Evolutionary conservation across 1,140 invertebrate species (phyloP).

Genomic region (Megathymus violae): DNA sequence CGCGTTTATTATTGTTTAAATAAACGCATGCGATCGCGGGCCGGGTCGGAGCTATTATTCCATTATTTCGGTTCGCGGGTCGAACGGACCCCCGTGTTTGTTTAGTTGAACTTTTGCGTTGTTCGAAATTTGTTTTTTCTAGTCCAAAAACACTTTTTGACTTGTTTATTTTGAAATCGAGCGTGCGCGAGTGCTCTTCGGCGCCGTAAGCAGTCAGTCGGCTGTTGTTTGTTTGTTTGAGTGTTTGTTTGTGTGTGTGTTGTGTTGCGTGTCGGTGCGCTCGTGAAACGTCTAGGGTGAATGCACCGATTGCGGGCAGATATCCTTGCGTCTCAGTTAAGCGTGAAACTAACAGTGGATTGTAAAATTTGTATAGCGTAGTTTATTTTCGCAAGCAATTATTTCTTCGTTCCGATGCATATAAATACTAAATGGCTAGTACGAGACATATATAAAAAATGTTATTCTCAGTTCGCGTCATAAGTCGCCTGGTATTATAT

Average conservation of each 20-base stretch:
- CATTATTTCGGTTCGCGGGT: conserved; percentile 35
- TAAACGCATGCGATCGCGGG: conserved; percentile 37
- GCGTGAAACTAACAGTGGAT: no score
- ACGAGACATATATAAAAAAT: no score
- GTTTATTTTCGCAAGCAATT: not conserved
- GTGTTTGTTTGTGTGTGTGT: no score
- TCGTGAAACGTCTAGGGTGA: conserved; percentile 56
- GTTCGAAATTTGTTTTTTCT: conserved; percentile 59
- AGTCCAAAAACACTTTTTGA: conserved; percentile 61
- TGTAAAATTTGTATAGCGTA: conserved; percentile 27
- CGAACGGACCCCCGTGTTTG: conserved; percentile 41
- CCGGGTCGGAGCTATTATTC: conserved; percentile 36
- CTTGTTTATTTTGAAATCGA: conserved; percentile 71
- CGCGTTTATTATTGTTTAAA: conserved; percentile 36
- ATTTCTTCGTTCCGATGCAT: not conserved
- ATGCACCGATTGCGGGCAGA: conserved; percentile 42
- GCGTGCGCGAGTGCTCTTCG: conserved; percentile 66
- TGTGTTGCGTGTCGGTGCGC: conserved; percentile 48
- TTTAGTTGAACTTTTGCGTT: conserved; percentile 51
- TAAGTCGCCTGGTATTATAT: no score
- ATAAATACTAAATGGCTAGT: no score
- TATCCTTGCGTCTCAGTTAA: conserved; percentile 15
- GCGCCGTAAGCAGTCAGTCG: conserved; percentile 58
- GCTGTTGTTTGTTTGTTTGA: conserved; percentile 59
- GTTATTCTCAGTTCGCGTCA: no score